A percentile compares a stretch with the other conserved stretches of the same genome.
These are phyloP conservation scores for Lasiurus borealis DNA, from an alignment of 2,113 vertebrate species.

Conservation along the genomic window DNA sequence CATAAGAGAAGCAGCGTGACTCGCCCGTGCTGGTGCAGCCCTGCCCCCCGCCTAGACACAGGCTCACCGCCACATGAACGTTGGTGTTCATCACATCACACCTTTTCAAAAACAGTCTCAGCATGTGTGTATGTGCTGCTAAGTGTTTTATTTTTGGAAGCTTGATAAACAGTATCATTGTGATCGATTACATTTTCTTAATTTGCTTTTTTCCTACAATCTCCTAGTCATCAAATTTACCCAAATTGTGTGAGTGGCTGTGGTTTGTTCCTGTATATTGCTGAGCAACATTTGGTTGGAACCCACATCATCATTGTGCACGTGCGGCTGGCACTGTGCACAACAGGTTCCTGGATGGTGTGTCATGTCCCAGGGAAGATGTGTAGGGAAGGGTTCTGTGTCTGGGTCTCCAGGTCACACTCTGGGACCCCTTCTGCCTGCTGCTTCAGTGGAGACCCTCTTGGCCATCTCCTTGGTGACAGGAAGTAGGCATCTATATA, in stretches of 20 bases:
- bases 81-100: neutral
- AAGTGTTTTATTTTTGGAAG: neutral
- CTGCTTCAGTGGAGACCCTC: accelerated
- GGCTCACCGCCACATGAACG: neutral
- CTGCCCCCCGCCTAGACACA: accelerated
- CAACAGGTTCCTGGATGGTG: neutral
- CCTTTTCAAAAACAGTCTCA: neutral
- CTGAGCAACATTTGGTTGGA: neutral
- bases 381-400: too few species aligned
- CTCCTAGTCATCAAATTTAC: neutral
- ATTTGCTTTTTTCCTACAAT: neutral
- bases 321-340: too few species aligned
- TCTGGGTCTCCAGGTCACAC: too few species aligned
- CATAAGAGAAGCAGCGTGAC: neutral
- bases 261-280: too few species aligned
- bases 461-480: neutral
- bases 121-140: too few species aligned
- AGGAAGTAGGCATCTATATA: neutral
- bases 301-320: too few species aligned
- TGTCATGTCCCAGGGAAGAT: neutral
- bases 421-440: neutral
- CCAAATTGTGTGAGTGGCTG: neutral
- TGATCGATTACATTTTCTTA: neutral
- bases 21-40: neutral
- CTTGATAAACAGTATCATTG: neutral